A percentile compares a stretch with the other conserved stretches of the same genome.
These are phyloP conservation scores for Drosophila recens DNA, from an alignment of 2,888 invertebrate genomes.

Conservation along the genomic window DNA sequence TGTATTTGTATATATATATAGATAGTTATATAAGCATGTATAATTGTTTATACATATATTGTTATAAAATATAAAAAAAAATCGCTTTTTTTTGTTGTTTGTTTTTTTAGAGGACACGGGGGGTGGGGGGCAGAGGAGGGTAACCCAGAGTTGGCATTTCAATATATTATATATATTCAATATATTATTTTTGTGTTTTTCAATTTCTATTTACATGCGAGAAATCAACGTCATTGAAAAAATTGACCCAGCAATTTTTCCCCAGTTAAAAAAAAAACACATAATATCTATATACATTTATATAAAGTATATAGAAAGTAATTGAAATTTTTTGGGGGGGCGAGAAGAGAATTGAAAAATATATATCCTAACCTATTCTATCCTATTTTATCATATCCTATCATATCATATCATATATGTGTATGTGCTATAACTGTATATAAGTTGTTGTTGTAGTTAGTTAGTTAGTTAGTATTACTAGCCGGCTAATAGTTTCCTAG, in stretches of 20 bases:
- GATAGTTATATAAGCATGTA: constrained; percentile 13
- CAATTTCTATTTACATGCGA: no score
- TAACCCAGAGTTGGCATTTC: not conserved
- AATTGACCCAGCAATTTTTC: no score
- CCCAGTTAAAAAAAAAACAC: no score
- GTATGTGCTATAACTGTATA: constrained; percentile 24
- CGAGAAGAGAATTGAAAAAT: no score
- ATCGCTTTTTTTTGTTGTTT: no score
- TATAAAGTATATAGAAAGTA: no score
- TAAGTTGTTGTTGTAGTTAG: constrained; percentile 17
- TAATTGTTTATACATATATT: constrained; percentile 10
- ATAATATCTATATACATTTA: no score
- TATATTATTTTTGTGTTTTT: not conserved
- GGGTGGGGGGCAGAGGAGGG: not conserved
- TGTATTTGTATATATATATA: constrained; percentile 11
- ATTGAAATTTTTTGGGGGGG: no score
- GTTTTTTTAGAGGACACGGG: not conserved
- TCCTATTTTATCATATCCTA: constrained; percentile 11
- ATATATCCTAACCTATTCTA: constrained; percentile 13
- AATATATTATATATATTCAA: no score
- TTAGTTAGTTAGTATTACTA: constrained; percentile 32
- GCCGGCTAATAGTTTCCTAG: constrained; percentile 46
- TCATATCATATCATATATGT: constrained; percentile 20
- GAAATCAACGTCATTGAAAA: no score
- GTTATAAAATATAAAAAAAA: constrained; percentile 24